Evolutionary conservation across 2,113 vertebrate genomes (phyloP), one percentile per base, ranked within the genome.

Genomic region (Hepsetus odoe): DNA sequence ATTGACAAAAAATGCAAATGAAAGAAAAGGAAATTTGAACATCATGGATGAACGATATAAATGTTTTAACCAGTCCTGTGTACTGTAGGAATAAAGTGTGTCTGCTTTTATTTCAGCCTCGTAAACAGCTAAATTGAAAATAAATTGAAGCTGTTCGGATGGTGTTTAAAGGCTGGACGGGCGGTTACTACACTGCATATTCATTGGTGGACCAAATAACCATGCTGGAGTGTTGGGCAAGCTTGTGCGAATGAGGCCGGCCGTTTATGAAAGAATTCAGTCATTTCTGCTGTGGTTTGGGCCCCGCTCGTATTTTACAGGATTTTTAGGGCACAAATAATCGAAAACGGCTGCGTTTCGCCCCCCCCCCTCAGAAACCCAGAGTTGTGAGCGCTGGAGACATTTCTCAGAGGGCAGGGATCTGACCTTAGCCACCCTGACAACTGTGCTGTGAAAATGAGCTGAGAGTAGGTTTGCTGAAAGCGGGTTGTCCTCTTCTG

Each of bases 241-340:
- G 85, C 79, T 24, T 61, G 44, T 79, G 86, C 86, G 84, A 87
- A 86, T 70, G 87, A 86, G 86, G 87, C 72, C 79, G 83, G 82
- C 82, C 86, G 86, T 89, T 91, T 90, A 89, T 90, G 84, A 89
- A 92, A 88, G 87, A 93, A 91, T 92, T 91, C 86, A 85, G 87
- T 91, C 72, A 89, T 90, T 92, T 92, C 89, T 86, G 88, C 89
- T 89, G 91, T 87, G 91, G 91, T 91, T 92, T 91, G 85, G 88
- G 86, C 88, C 89, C 89, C 86, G 87, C 82, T 91, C 85, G 88
- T 88, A 55, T 83, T 85, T 91, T 90, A 88, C 87, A 85, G 88
- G 89, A 87, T 90, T 90, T 90, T 90, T 90, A 90, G 90, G 91
- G 92, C 89, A 89, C 83, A 88, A 86, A 87, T 91, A 91, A 93